phyloP scores from a whole-genome alignment of 2,797 vertebrate species.

The Chaunax sp. region DNA sequence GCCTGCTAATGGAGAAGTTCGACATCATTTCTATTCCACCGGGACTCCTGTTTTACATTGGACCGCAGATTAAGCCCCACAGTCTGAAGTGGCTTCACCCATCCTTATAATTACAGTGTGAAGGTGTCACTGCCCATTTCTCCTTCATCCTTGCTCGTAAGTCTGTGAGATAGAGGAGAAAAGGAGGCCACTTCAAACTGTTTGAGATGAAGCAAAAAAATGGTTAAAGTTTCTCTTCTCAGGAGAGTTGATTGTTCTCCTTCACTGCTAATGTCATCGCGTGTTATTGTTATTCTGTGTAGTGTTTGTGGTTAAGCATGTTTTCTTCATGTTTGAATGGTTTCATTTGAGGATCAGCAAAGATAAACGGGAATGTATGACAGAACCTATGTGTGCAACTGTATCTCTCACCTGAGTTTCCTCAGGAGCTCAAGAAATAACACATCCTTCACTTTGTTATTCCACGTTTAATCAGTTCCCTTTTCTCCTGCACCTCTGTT shows the following conservation, averaged over 20 bases:
- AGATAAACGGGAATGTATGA: slow-evolving; percentile 53
- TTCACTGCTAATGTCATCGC: slow-evolving; percentile 32
- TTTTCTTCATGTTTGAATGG: slow-evolving; percentile 16
- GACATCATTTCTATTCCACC: background rate
- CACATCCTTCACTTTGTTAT: slow-evolving; percentile 11
- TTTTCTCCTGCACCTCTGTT: slow-evolving; percentile 6
- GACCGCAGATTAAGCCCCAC: slow-evolving; percentile 21
- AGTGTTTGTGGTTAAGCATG: slow-evolving; percentile 27
- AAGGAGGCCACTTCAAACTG: slow-evolving; percentile 52
- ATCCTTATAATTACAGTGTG: too few relatives aligned
- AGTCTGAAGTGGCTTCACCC: slow-evolving; percentile 56
- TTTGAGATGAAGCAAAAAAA: slow-evolving; percentile 35
- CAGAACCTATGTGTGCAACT: background rate
- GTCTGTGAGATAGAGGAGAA: slow-evolving; percentile 20
- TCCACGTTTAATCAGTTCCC: background rate
- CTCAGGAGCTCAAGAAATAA: background rate
- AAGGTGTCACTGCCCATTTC: background rate
- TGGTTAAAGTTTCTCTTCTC: slow-evolving; percentile 3
- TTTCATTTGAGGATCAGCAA: slow-evolving; percentile 48
- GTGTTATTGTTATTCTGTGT: slow-evolving; percentile 19
- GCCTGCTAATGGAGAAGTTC: slow-evolving; percentile 11
- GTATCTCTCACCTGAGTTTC: slow-evolving; percentile 7
- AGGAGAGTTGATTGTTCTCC: slow-evolving; percentile 13
- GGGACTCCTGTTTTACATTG: slow-evolving; percentile 73
- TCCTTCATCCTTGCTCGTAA: slow-evolving; percentile 7